These are phyloP conservation scores for Molorchus minor DNA, from an alignment of 2,888 invertebrate genomes.

Conservation along the genomic window DNA sequence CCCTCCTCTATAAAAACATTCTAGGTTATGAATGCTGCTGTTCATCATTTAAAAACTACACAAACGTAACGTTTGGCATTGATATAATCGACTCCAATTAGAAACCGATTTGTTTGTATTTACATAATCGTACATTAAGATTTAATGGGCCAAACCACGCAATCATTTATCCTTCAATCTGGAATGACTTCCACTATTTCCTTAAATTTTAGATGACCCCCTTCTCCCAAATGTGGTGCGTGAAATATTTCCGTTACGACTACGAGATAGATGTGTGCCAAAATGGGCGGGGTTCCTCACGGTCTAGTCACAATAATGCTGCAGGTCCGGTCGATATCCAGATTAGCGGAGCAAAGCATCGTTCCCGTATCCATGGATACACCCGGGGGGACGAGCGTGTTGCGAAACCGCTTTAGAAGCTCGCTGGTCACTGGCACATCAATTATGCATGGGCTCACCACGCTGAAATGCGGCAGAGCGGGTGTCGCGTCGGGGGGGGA, in stretches of 20 bases:
- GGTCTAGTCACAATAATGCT: not conserved
- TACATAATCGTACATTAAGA: not conserved
- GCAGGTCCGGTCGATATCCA: conserved; percentile 19
- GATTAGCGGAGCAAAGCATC: conserved; percentile 23
- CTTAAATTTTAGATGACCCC: not conserved
- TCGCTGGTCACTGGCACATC: conserved; percentile 15
- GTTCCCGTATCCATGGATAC: conserved; percentile 14
- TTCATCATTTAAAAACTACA: too few relatives aligned
- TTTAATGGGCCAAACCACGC: not conserved
- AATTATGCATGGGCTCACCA: conserved; percentile 20
- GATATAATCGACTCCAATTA: too few relatives aligned
- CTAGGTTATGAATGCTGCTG: too few relatives aligned
- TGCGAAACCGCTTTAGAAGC: not conserved
- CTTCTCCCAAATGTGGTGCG: not conserved
- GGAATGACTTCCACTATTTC: not conserved
- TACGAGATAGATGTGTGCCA: conserved; percentile 8
- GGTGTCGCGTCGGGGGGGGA: not conserved
- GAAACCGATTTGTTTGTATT: not conserved
- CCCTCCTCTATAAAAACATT: too few relatives aligned
- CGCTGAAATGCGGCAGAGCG: conserved; percentile 16
- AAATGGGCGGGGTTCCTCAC: conserved; percentile 10
- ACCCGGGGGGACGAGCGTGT: conserved; percentile 3
- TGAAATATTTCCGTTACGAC: not conserved
- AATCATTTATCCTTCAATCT: not conserved
- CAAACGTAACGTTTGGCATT: too few relatives aligned